These are phyloP conservation scores for Crotalus horridus DNA, from an alignment of 2,113 vertebrate species.

Conservation along the genomic window DNA sequence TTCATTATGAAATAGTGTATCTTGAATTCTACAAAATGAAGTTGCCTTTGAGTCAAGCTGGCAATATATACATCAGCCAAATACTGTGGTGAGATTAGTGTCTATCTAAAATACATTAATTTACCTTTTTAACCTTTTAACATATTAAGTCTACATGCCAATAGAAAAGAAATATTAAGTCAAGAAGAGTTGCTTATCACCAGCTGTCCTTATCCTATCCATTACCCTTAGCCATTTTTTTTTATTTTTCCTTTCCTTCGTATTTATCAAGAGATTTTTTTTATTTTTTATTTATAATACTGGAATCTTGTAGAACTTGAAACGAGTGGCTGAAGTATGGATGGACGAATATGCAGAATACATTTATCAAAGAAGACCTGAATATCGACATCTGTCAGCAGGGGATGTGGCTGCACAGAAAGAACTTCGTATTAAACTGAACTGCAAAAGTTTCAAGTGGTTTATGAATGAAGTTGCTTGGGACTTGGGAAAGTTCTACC, in stretches of 20 bases:
- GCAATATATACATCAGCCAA: background rate
- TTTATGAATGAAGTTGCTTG: slow-evolving; percentile 96
- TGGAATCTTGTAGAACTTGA: slow-evolving; percentile 83
- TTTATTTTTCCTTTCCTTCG: background rate
- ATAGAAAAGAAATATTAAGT: background rate
- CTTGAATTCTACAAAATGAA: background rate
- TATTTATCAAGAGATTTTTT: background rate
- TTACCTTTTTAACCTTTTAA: background rate
- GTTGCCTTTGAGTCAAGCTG: background rate
- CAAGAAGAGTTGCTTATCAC: background rate
- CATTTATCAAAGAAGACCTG: slow-evolving; percentile 92
- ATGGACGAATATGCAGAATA: slow-evolving; percentile 97
- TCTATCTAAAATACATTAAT: background rate
- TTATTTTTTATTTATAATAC: background rate
- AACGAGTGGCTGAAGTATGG: slow-evolving; percentile 96
- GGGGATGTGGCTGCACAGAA: slow-evolving; percentile 88
- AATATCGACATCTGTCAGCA: slow-evolving; percentile 92
- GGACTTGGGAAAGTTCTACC: slow-evolving; percentile 94
- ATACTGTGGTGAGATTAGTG: background rate
- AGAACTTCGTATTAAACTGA: slow-evolving; percentile 81
- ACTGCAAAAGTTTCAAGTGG: slow-evolving; percentile 92
- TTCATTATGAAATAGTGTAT: background rate
- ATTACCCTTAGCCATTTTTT: background rate
- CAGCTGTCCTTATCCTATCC: background rate
- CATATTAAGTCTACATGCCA: background rate